Percentiles rank a stretch among this genome's conserved stretches.
Conservation (phyloP, 2,797 vertebrate genomes). For the Amazona ochrocephala region DNA sequence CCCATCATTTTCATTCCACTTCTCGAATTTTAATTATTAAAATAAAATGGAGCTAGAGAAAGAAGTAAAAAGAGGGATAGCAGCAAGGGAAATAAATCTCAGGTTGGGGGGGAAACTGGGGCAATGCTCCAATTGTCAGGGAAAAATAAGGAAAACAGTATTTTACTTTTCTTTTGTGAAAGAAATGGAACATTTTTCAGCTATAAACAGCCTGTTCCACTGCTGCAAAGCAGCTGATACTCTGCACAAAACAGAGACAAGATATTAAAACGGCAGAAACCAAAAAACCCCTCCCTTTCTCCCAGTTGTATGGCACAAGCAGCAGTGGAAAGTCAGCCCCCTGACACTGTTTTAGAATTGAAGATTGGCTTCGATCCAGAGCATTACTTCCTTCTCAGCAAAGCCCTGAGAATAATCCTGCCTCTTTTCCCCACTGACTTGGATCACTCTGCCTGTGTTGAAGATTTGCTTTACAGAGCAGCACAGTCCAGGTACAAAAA, state of each 20-base stretch:
- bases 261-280: background rate
- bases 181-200: background rate
- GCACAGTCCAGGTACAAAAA: background rate
- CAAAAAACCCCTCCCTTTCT: background rate
- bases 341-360: background rate
- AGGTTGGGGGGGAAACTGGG: background rate
- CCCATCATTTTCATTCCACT: background rate
- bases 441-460: background rate
- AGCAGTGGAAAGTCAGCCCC: background rate
- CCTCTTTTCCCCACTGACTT: background rate
- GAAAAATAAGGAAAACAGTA: background rate
- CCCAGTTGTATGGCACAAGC: background rate
- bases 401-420: background rate
- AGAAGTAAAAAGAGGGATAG: background rate
- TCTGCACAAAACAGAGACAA: background rate
- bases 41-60: background rate
- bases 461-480: background rate
- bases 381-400: background rate
- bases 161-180: background rate
- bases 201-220: background rate
- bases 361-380: background rate
- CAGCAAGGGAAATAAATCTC: background rate
- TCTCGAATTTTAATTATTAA: background rate
- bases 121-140: background rate
- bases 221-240: background rate